Base-by-base conservation (phyloP, 2,888 invertebrate species). In the Asteroscopus sphinx region DNA sequence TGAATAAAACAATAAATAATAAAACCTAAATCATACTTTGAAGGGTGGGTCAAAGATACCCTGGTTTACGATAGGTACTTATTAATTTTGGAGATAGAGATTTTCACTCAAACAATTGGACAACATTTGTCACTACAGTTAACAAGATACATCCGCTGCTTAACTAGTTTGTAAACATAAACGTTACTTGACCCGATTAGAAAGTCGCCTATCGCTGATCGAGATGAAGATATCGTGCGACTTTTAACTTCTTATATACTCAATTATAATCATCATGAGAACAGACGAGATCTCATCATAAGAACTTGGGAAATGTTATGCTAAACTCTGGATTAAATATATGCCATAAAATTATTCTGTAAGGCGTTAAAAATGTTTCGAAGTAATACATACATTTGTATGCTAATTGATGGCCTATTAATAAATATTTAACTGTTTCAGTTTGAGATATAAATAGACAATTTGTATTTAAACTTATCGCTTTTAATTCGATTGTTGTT, bases 181-280 rank as follows among this genome's bases (percentile, higher is more conserved):
- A 91, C 88, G 90, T 88, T 90, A 89, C 80, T 85, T 85, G 91
- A 83, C 89, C 89, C 85, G 88, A 91, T 91, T 91, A 87, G 88
- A 89, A 88, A 88, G 88, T 86, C 65, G 79, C 85, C 85, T 91
- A 91, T 91, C 89, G 83, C 61, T 73, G 86, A 90, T 89, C 76
- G 75, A 88, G 88, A 90, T 89, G 83, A 77, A 86, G 89, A 89
- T 89, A 89, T 80, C 82, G 83, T 81, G 81, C 77, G 80, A 81
- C 83, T 82, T 83, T 81, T 79, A 80, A 78, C 78, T 82, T 85
- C 74, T 82, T 80, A 73, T 74, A 66, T 68, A 77, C 73, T 76
- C 81, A 80, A 82, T 82, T 83, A 83, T 82, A 73, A 76, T 76
- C 65, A 44, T 64, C 70, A 73, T 75, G 73, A 77, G 70, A 76